Evolutionary conservation across 35 echinoderm and acorn worm genomes (phyloP).

Genomic region (Hemicentrotus pulcherrimus): DNA sequence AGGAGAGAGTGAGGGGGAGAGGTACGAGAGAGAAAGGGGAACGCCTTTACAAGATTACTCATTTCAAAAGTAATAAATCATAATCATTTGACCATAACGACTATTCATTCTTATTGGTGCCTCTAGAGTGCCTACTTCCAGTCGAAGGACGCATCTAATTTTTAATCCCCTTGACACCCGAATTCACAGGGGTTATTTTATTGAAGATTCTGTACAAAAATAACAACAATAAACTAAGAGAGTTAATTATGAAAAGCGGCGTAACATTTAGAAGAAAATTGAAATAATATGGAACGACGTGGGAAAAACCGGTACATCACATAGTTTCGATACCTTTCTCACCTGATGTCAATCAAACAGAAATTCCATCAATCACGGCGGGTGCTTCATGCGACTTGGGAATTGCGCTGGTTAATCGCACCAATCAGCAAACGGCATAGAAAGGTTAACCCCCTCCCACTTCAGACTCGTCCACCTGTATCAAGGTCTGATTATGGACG

Average conservation of each 20-base stretch:
- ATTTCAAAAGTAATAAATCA: constrained; percentile 30
- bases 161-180: not conserved
- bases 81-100: constrained; percentile 32
- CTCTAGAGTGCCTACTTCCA: not conserved
- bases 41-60: constrained; percentile 35
- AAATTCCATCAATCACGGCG: constrained; percentile 30
- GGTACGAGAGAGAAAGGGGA: not conserved
- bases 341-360: constrained; percentile 33
- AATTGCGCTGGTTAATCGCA: not conserved
- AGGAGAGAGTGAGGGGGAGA: not conserved
- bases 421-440: constrained; percentile 13
- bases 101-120: constrained; percentile 10
- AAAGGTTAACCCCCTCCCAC: not conserved
- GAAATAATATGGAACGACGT: not conserved
- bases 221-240: not conserved
- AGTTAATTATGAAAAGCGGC: not conserved
- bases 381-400: constrained; percentile 5
- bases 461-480: not conserved
- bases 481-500: not conserved
- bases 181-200: not conserved
- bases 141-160: constrained; percentile 13
- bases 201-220: not conserved
- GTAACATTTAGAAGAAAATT: not conserved
- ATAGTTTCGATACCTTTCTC: constrained; percentile 27
- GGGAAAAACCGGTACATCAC: not conserved